phyloP scores from a whole-genome alignment of 2,113 vertebrate species.

The Hyaena hyaena region DNA sequence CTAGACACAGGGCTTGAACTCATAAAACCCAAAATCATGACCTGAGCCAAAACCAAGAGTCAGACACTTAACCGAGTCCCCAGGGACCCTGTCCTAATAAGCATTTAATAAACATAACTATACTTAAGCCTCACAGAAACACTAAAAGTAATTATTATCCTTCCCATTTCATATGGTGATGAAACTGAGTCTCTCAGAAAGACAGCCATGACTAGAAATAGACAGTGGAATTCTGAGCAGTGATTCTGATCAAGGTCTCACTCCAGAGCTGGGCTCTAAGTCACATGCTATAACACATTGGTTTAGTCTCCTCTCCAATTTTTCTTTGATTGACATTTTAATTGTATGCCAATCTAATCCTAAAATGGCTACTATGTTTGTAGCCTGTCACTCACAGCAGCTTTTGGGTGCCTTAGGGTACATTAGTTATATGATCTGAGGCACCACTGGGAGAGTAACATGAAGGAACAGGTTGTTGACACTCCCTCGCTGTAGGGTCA shows the following conservation, averaged over 20 bases:
- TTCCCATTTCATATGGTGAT: not conserved
- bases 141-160: not conserved
- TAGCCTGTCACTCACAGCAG: not conserved
- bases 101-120: not conserved
- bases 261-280: not conserved
- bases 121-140: not conserved
- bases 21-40: too few relatives aligned
- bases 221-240: not conserved
- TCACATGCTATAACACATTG: not conserved
- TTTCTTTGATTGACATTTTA: slow-evolving; percentile 2
- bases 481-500: not conserved
- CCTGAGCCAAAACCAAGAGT: too few relatives aligned
- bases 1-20: too few relatives aligned
- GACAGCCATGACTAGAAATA: not conserved
- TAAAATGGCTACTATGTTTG: not conserved
- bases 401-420: not conserved
- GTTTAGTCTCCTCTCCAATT: not conserved
- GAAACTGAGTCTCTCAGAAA: not conserved
- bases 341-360: not conserved
- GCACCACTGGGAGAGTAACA: not conserved
- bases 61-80: too few relatives aligned
- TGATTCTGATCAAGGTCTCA: not conserved
- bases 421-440: not conserved
- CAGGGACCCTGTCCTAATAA: not conserved
- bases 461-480: not conserved